Percentiles rank a stretch among this genome's conserved stretches.
phyloP scores from a whole-genome alignment of 2,888 invertebrate species.

The Macaria notata region DNA sequence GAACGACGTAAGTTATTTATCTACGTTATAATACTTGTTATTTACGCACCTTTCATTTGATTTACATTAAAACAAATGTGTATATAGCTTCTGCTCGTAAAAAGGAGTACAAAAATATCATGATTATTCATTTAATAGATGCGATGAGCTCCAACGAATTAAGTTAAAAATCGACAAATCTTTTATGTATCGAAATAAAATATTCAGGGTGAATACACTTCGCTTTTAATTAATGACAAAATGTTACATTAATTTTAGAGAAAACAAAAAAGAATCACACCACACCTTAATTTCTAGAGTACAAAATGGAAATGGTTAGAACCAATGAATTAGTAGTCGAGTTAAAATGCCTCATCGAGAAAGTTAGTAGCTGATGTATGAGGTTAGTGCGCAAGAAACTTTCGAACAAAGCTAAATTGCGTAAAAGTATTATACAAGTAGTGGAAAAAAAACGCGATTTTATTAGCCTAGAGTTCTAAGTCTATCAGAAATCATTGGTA shows the following conservation, averaged over 20 bases:
- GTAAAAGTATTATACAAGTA: slow-evolving; percentile 4
- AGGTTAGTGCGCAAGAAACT: slow-evolving; percentile 22
- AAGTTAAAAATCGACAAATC: too few species aligned
- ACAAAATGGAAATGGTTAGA: slow-evolving; percentile 65
- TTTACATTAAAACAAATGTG: too few species aligned
- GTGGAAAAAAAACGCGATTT: slow-evolving; percentile 6
- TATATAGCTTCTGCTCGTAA: too few species aligned
- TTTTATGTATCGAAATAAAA: too few species aligned
- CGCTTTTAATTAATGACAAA: slow-evolving; percentile 32
- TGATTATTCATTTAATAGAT: too few species aligned
- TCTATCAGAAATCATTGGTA: slow-evolving; percentile 13
- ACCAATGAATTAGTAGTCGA: slow-evolving; percentile 43
- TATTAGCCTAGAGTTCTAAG: slow-evolving; percentile 9
- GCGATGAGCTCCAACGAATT: too few species aligned
- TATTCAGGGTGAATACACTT: slow-evolving; percentile 3
- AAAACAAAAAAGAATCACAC: slow-evolving; percentile 62
- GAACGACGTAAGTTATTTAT: too few species aligned
- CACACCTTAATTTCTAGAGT: slow-evolving; percentile 75
- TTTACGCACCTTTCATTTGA: too few species aligned
- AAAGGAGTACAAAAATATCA: too few species aligned
- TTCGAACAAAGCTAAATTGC: slow-evolving; percentile 8
- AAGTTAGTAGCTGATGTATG: slow-evolving; percentile 19
- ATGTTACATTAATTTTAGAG: slow-evolving; percentile 29
- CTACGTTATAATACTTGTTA: too few species aligned
- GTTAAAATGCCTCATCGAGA: slow-evolving; percentile 22